Conservation (phyloP, 2,888 invertebrate species). For the Argyresthia albistria region DNA sequence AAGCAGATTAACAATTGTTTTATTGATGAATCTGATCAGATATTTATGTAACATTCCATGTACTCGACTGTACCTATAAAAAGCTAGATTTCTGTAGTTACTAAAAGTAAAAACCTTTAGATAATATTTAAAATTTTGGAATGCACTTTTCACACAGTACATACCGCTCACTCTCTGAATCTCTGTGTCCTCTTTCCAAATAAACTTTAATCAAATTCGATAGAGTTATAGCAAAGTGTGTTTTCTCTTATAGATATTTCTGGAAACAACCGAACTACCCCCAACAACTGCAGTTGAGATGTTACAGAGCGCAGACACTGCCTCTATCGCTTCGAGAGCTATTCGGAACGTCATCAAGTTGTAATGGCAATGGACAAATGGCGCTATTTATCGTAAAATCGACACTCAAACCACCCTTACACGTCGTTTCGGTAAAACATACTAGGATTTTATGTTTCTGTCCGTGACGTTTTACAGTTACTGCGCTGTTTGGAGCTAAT, state of each 20-base stretch:
- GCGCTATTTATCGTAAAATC: conserved; percentile 62
- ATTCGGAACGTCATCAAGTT: conserved; percentile 44
- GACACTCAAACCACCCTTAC: conserved; percentile 54
- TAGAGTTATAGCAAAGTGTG: not conserved
- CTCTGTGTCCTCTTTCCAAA: no score
- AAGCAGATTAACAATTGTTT: no score
- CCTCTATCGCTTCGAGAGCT: conserved; percentile 34
- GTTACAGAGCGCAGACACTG: conserved; percentile 30
- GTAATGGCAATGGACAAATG: conserved; percentile 52
- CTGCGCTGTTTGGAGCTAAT: conserved; percentile 1
- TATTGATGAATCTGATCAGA: no score
- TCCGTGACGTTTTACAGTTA: not conserved
- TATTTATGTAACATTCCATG: no score
- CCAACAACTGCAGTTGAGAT: conserved; percentile 41
- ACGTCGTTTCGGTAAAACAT: conserved; percentile 45
- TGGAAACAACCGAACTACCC: conserved; percentile 3
- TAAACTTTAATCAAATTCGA: no score
- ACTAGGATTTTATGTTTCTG: conserved; percentile 30
- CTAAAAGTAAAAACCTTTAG: no score
- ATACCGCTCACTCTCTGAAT: no score
- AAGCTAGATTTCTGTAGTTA: no score
- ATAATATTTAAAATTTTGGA: no score
- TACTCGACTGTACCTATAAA: no score
- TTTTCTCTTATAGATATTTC: not conserved
- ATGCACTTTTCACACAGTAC: no score